phyloP scores from a whole-genome alignment of 2,797 vertebrate genomes.

The Chelidonichthys spinosus region DNA sequence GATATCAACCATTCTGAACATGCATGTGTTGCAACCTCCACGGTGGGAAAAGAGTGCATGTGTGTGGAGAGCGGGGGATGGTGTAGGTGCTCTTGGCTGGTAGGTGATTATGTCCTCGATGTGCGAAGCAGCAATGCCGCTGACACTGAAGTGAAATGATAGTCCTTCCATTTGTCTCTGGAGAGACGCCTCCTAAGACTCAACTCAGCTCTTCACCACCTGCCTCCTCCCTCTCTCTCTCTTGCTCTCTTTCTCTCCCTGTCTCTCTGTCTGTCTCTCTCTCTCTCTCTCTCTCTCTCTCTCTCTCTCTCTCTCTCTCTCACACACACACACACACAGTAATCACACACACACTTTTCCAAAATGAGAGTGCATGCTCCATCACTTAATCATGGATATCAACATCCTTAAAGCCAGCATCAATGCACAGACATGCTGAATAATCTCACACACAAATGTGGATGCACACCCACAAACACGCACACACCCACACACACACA shows the following conservation, averaged over 20 bases:
- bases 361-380: background rate
- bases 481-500: background rate
- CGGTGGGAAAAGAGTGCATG: background rate
- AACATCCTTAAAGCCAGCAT: background rate
- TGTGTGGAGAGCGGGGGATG: background rate
- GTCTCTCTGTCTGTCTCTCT: too few relatives aligned
- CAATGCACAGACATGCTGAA: conserved; percentile 5
- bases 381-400: conserved; percentile 3
- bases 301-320: background rate
- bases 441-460: conserved; percentile 3
- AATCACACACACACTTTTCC: background rate
- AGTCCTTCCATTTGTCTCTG: conserved; percentile 42
- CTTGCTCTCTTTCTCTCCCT: background rate
- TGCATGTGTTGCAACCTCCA: conserved; percentile 4
- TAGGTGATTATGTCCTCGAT: conserved; percentile 33
- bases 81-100: conserved; percentile 5
- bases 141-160: conserved; percentile 46
- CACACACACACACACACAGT: conserved; percentile 8
- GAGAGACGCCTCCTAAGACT: conserved; percentile 29
- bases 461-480: background rate
- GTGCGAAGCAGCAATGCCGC: conserved; percentile 4
- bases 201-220: conserved; percentile 33
- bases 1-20: conserved; percentile 5
- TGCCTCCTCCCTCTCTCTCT: conserved; percentile 15
- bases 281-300: too few relatives aligned